A percentile compares a stretch with the other conserved stretches of the same genome.
These are phyloP conservation scores for Drosophila setifemur DNA, from an alignment of 1,140 invertebrate genomes.

Conservation along the genomic window DNA sequence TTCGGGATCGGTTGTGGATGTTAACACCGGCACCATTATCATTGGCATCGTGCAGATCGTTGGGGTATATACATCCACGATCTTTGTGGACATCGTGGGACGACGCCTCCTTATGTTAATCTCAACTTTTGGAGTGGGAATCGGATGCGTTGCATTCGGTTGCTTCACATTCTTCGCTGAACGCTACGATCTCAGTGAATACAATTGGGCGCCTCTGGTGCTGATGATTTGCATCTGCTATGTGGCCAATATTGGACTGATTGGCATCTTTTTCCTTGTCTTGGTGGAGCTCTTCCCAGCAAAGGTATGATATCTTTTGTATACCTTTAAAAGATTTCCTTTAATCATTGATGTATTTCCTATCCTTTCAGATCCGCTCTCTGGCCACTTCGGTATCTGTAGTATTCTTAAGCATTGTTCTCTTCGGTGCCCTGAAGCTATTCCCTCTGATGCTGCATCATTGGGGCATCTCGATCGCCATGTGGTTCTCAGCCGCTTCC, in stretches of 20 bases:
- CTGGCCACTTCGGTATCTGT: constrained; percentile 62
- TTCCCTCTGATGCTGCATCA: constrained; percentile 58
- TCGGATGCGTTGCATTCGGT: constrained; percentile 66
- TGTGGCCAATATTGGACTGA: constrained; percentile 64
- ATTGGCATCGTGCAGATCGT: constrained; percentile 84
- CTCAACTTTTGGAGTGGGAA: constrained; percentile 66
- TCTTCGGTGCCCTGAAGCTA: constrained; percentile 58
- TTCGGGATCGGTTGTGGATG: constrained; percentile 85
- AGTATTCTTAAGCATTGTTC: constrained; percentile 47
- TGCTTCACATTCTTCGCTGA: constrained; percentile 53
- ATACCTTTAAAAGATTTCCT: too few relatives aligned
- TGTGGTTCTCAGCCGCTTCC: constrained; percentile 61
- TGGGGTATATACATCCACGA: constrained; percentile 62
- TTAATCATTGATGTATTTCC: neutral
- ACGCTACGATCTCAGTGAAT: constrained; percentile 32
- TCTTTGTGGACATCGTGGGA: constrained; percentile 75
- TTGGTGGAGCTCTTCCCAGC: constrained; percentile 70
- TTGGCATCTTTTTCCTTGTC: constrained; percentile 70
- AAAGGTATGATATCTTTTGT: constrained; percentile 48
- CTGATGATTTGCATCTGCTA: constrained; percentile 64
- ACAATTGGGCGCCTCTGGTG: constrained; percentile 70
- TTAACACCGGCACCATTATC: constrained; percentile 88
- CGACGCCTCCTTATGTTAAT: constrained; percentile 72
- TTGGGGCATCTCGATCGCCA: constrained; percentile 51
- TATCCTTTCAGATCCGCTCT: constrained; percentile 57